Percentiles rank a stretch among this genome's conserved stretches.
These are phyloP conservation scores for Peribatodes rhomboidaria DNA, from an alignment of 2,888 invertebrate genomes.

Conservation along the genomic window DNA sequence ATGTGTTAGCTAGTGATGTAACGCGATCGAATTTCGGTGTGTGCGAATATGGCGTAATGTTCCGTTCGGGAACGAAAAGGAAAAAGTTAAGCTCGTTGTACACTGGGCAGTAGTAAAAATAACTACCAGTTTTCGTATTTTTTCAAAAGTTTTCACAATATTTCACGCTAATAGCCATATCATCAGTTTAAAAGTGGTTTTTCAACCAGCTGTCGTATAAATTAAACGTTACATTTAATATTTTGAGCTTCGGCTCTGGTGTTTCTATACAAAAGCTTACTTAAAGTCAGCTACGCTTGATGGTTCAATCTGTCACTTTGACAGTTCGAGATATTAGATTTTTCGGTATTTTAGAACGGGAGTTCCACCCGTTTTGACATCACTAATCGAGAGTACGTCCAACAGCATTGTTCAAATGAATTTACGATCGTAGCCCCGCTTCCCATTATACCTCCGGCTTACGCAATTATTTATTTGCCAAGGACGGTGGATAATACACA, in stretches of 20 bases:
- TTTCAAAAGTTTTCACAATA: no score
- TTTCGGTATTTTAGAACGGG: neutral
- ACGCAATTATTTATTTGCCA: slow-evolving; percentile 49
- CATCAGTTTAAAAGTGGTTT: no score
- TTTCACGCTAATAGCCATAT: no score
- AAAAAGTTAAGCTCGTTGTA: no score
- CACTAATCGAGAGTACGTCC: slow-evolving; percentile 43
- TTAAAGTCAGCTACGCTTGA: neutral
- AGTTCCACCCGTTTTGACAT: slow-evolving; percentile 7
- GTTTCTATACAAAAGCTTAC: neutral
- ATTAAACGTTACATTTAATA: no score
- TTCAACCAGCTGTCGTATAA: no score
- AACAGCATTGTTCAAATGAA: slow-evolving; percentile 60
- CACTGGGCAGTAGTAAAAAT: no score
- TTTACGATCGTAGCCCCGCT: slow-evolving; percentile 57
- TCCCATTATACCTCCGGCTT: slow-evolving; percentile 42
- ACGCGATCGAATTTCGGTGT: slow-evolving; percentile 13
- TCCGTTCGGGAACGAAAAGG: neutral
- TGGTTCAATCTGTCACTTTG: neutral
- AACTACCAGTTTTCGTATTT: no score
- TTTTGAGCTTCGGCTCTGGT: no score
- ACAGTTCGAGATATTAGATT: neutral
- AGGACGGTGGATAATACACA: slow-evolving; percentile 44
- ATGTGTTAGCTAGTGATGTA: slow-evolving; percentile 38
- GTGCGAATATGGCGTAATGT: slow-evolving; percentile 10